Evolutionary conservation across 2,888 invertebrate species (phyloP).

Genomic region (Acleris emargana): DNA sequence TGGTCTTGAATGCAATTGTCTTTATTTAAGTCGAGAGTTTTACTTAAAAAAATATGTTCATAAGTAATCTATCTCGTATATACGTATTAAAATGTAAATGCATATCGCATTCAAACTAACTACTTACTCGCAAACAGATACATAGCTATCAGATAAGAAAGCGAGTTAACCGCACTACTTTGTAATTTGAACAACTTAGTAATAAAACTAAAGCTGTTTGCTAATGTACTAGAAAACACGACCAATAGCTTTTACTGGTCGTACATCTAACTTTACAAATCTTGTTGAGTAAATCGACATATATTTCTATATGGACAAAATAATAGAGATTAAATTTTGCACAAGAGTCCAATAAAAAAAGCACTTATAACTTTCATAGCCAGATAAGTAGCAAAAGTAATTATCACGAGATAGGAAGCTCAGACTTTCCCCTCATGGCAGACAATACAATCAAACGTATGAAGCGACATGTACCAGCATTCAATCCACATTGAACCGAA

Average conservation of each 20-base stretch:
- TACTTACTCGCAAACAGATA: no score
- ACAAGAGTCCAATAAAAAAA: not conserved
- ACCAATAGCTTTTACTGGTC: no score
- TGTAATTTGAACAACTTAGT: no score
- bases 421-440: slow-evolving; percentile 58
- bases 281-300: no score
- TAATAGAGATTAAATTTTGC: not conserved
- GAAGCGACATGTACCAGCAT: slow-evolving; percentile 32
- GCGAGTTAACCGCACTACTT: no score
- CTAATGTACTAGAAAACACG: no score
- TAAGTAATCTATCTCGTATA: not conserved
- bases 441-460: slow-evolving; percentile 49
- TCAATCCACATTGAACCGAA: slow-evolving; percentile 14
- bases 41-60: not conserved
- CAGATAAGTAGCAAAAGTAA: slow-evolving; percentile 48
- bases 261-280: no score
- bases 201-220: no score
- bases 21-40: slow-evolving; percentile 4
- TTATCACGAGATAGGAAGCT: slow-evolving; percentile 44
- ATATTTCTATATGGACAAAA: not conserved
- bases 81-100: no score
- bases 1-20: slow-evolving; percentile 16
- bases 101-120: no score
- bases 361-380: slow-evolving; percentile 24
- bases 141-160: no score